Conservation (phyloP, 2,797 vertebrate genomes). For the Oreochromis mossambicus region DNA sequence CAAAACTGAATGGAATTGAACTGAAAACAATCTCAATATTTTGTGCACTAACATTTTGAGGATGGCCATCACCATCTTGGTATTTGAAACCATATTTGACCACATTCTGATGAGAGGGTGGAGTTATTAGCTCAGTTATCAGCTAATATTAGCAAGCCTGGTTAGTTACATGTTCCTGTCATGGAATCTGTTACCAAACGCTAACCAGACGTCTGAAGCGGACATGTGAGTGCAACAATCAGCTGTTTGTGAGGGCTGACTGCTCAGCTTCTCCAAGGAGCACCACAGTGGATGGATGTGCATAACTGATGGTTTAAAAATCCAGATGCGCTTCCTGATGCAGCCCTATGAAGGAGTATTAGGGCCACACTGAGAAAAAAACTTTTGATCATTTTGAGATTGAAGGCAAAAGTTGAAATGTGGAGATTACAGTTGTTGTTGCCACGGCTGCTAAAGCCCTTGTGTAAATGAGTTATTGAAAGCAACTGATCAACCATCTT, state of each 20-base stretch:
- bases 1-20: accelerated
- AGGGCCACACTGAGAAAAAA: accelerated
- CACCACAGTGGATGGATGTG: neutral
- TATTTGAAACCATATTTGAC: neutral
- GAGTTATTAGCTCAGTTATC: neutral
- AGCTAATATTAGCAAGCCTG: accelerated
- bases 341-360: neutral
- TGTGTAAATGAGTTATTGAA: accelerated
- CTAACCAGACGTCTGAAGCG: neutral
- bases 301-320: neutral
- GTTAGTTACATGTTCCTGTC: neutral
- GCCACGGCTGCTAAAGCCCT: neutral
- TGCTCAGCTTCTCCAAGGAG: neutral
- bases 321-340: neutral
- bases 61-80: neutral
- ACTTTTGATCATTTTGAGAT: accelerated
- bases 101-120: accelerated
- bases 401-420: accelerated
- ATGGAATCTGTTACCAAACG: neutral
- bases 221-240: accelerated
- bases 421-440: neutral
- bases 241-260: neutral
- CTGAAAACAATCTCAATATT: neutral
- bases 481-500: neutral
- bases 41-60: neutral